Evolutionary conservation across 2,888 invertebrate genomes (phyloP), one percentile per base, ranked within the genome.

Genomic region (Dolichomitus sp.): DNA sequence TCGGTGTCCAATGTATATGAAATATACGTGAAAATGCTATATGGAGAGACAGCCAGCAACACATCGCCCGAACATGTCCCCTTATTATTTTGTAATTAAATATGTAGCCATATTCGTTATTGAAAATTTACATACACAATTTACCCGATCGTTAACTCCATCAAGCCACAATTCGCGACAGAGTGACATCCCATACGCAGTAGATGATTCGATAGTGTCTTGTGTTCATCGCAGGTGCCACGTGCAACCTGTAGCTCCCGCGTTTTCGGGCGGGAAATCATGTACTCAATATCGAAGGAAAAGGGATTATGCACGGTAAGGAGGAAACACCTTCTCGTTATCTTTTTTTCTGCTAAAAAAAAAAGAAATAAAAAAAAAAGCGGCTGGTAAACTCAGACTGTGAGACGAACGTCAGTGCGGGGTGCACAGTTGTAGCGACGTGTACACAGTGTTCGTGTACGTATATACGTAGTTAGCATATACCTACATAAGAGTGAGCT

Each of bases 401-500:
- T 37, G 66, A 66, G 75, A 77, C 69, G 73, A 63, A 80, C 74
- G 68, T 77, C 61, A 73, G 23, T 52, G 40, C 42, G 33, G 27
- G 33, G 19, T 66, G n/a, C 48, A 52, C 17, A 42, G 50, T 14
- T 59, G 27, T 73, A 72, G 27, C 30, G 37, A 33, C 45, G 37
- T 63, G 27, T 73, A 72, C 48, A 66, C 42, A 23, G 17, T 61
- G 42, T 30, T 57, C 27, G 66, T 33, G 37, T n/a, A 48, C 45
- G 33, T 14, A 45, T 48, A 52, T 66, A 66, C 65, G 61, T 74
- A 45, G 68, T 54, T 40, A 30, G 42, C 42, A 63, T 48, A 79
- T n/a, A 76, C 68, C 50, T 52, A 69, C 68, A 59, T 74, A 63
- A 52, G 81, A 88, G 94, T 94, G 57, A 59, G 54, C 57, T 95